These are phyloP conservation scores for Galeruca laticollis DNA, from an alignment of 2,888 invertebrate genomes.

Conservation along the genomic window DNA sequence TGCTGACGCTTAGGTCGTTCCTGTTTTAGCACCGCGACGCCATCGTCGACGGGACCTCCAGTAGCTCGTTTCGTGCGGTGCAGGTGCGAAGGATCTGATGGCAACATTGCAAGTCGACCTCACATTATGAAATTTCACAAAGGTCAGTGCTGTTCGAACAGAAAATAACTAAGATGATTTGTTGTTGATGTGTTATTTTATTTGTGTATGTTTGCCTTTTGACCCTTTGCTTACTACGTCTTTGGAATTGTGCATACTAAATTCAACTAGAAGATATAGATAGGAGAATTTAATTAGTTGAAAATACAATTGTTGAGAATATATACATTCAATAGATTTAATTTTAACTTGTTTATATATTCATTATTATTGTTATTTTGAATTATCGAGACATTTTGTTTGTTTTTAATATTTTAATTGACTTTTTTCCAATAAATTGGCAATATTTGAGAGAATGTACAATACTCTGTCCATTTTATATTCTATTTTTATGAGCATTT, in stretches of 20 bases:
- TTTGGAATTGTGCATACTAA: slow-evolving; percentile 3
- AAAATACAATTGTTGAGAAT: background rate
- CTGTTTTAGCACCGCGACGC: slow-evolving; percentile 55
- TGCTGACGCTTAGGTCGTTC: slow-evolving; percentile 51
- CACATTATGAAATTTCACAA: slow-evolving; percentile 54
- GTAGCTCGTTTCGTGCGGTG: slow-evolving; percentile 53
- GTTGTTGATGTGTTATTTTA: slow-evolving; percentile 26
- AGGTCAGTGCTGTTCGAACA: slow-evolving; percentile 50
- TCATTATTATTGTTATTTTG: too few species aligned
- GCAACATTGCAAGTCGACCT: slow-evolving; percentile 38
- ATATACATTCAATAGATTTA: too few species aligned
- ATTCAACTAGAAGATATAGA: background rate
- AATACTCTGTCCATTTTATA: too few species aligned
- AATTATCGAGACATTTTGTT: too few species aligned
- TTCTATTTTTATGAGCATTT: too few species aligned
- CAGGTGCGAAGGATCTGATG: slow-evolving; percentile 48
- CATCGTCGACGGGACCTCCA: slow-evolving; percentile 50
- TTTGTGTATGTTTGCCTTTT: slow-evolving; percentile 13
- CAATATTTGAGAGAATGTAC: too few species aligned
- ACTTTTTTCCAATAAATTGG: too few species aligned
- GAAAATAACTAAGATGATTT: slow-evolving; percentile 9
- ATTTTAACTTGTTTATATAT: too few species aligned
- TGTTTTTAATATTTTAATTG: too few species aligned
- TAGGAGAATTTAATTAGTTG: background rate
- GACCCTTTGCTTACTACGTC: slow-evolving; percentile 15